phyloP scores from a whole-genome alignment of 1,140 invertebrate genomes.

The Brachystomella parvula region DNA sequence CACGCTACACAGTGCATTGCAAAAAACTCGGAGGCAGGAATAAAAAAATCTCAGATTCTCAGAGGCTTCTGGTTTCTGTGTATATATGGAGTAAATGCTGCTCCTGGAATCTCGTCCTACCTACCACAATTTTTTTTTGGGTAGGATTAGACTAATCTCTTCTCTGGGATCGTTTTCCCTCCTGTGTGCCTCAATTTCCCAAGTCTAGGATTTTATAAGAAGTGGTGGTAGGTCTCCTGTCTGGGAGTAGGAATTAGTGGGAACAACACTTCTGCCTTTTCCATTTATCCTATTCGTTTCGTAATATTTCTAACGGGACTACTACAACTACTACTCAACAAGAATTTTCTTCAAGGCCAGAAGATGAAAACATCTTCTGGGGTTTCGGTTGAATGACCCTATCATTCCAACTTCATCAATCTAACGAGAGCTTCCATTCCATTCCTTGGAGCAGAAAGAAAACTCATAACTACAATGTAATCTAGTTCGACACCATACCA shows the following conservation, averaged over 20 bases:
- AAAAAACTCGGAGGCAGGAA: too few species aligned
- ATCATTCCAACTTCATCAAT: slow-evolving; percentile 2
- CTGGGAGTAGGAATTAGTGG: too few species aligned
- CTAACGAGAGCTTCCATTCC: neutral
- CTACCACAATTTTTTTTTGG: neutral
- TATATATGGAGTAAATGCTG: neutral
- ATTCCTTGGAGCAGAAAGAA: neutral
- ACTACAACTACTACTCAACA: slow-evolving; percentile 16
- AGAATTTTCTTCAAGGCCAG: slow-evolving; percentile 38
- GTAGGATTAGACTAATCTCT: neutral
- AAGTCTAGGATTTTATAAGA: too few species aligned
- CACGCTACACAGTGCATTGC: too few species aligned
- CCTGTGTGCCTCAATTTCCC: too few species aligned
- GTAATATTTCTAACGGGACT: slow-evolving; percentile 38
- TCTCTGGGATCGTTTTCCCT: neutral
- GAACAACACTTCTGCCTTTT: slow-evolving; percentile 4
- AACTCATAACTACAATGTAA: too few species aligned
- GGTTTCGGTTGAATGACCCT: slow-evolving; percentile 37
- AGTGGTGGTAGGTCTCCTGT: too few species aligned
- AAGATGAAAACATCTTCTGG: slow-evolving; percentile 33
- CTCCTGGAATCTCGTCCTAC: neutral
- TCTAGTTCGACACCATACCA: too few species aligned
- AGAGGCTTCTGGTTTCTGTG: neutral
- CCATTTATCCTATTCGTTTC: slow-evolving; percentile 3
- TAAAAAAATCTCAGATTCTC: too few species aligned